These are phyloP conservation scores for Siniperca undulata DNA, from an alignment of 2,797 vertebrate species.

Conservation along the genomic window DNA sequence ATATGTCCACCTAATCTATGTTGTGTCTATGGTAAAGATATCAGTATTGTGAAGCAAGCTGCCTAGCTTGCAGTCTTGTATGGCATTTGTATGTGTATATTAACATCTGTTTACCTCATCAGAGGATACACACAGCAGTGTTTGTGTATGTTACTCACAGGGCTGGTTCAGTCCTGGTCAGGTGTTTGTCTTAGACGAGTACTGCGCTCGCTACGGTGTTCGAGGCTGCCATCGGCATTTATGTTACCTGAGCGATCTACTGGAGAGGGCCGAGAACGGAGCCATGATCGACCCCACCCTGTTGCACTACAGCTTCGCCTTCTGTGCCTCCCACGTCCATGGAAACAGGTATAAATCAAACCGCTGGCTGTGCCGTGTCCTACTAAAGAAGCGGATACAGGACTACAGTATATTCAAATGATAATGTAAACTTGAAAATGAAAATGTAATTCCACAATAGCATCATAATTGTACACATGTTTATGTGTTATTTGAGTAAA, in stretches of 20 bases:
- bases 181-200: constrained; percentile 98
- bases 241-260: constrained; percentile 96
- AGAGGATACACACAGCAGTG: not conserved
- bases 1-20: not conserved
- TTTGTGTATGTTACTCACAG: constrained; percentile 77
- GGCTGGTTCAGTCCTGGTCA: constrained; percentile 99
- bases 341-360: constrained; percentile 92
- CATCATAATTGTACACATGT: too few species aligned
- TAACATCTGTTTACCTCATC: not conserved
- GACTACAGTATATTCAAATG: too few species aligned
- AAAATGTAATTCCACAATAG: too few species aligned
- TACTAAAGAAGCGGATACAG: too few species aligned
- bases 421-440: too few species aligned
- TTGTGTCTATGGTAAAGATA: not conserved
- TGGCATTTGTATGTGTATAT: not conserved
- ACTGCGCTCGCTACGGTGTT: constrained; percentile 97
- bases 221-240: constrained; percentile 97
- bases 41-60: not conserved
- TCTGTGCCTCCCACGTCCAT: constrained; percentile 98
- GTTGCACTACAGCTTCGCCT: constrained; percentile 99
- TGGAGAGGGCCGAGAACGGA: constrained; percentile 96
- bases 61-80: not conserved
- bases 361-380: too few species aligned
- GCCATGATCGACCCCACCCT: constrained; percentile 99
- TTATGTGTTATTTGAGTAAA: too few species aligned